Evolutionary conservation across 2,888 invertebrate species (phyloP).

Genomic region (Ornithoptera priamus): DNA sequence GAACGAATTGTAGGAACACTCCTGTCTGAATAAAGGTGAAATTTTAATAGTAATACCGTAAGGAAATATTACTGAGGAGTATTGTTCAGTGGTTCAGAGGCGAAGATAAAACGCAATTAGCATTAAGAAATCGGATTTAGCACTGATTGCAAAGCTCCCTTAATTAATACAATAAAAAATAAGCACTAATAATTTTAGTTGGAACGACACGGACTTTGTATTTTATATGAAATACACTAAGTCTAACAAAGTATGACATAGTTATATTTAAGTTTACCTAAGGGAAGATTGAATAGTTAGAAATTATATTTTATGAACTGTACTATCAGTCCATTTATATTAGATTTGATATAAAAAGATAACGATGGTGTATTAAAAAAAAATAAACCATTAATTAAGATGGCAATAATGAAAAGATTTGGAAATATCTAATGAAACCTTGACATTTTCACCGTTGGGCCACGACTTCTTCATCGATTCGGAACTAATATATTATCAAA

Average conservation of each 20-base stretch:
- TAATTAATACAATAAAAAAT: neutral
- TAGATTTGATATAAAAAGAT: too few relatives aligned
- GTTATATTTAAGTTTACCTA: too few relatives aligned
- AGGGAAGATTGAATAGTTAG: too few relatives aligned
- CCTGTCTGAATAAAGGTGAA: constrained; percentile 63
- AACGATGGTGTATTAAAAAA: too few relatives aligned
- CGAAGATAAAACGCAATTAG: constrained; percentile 34
- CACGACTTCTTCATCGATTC: neutral
- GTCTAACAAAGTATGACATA: too few relatives aligned
- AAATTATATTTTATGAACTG: too few relatives aligned
- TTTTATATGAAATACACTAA: neutral
- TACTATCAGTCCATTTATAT: too few relatives aligned
- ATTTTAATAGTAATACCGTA: constrained; percentile 74
- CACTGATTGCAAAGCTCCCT: neutral
- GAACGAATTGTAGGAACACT: constrained; percentile 53
- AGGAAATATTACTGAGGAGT: constrained; percentile 72
- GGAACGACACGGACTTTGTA: neutral
- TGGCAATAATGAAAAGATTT: too few relatives aligned
- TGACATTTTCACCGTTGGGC: neutral
- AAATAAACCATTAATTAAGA: too few relatives aligned
- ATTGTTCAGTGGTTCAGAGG: constrained; percentile 52
- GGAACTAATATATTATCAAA: constrained; percentile 46
- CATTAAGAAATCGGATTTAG: constrained; percentile 35
- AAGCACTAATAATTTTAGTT: neutral
- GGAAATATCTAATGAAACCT: too few relatives aligned